A percentile compares a stretch with the other conserved stretches of the same genome.
Conservation (phyloP, 1,140 invertebrate species). For the Probaryconus sp. region DNA sequence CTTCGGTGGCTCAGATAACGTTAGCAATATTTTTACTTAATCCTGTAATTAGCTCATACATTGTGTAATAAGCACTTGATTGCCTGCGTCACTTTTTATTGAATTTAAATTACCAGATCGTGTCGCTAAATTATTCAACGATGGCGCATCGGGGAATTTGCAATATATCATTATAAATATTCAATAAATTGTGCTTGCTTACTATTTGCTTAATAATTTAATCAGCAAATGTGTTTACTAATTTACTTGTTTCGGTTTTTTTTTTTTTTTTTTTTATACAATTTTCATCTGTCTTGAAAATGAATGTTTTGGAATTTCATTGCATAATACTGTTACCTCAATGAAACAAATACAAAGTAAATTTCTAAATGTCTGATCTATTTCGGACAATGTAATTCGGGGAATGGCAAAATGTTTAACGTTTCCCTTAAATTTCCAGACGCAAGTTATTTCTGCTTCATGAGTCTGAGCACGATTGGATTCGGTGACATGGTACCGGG, state of each 20-base stretch:
- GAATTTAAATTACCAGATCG: too few relatives aligned
- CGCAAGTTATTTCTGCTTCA: constrained; percentile 96
- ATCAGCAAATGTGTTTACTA: neutral
- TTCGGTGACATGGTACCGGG: constrained; percentile 94
- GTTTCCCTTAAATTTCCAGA: constrained; percentile 77
- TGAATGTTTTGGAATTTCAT: neutral
- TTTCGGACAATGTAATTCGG: too few relatives aligned
- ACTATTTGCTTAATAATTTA: neutral
- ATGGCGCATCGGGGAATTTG: too few relatives aligned
- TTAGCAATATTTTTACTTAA: too few relatives aligned
- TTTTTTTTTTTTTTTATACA: constrained; percentile 11
- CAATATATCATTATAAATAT: neutral
- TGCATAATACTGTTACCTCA: too few relatives aligned
- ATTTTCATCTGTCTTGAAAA: neutral
- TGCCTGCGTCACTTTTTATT: too few relatives aligned
- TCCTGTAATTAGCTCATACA: too few relatives aligned
- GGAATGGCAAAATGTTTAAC: neutral
- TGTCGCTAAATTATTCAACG: too few relatives aligned
- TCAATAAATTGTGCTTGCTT: neutral
- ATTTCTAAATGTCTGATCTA: too few relatives aligned
- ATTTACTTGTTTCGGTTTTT: constrained; percentile 1
- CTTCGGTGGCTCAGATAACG: too few relatives aligned
- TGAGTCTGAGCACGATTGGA: constrained; percentile 94
- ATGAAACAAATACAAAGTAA: too few relatives aligned
- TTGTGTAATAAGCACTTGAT: too few relatives aligned